phyloP scores from a whole-genome alignment of 2,113 vertebrate species.

The Podiceps cristatus region DNA sequence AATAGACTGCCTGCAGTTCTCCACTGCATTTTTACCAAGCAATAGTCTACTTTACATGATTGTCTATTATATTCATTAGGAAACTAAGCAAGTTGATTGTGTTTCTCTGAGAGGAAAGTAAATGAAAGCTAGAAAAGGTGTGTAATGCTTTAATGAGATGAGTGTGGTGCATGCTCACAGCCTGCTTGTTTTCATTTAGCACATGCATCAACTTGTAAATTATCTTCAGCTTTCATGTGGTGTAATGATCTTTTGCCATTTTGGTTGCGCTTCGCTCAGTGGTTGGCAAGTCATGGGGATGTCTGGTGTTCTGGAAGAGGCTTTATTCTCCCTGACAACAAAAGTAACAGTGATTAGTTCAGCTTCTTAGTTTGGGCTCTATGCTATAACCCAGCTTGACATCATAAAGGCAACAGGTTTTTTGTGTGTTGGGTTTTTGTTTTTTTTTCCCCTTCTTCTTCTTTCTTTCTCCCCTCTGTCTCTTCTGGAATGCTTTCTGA shows the following conservation, averaged over 20 bases:
- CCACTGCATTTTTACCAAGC: conserved; percentile 42
- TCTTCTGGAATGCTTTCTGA: conserved; percentile 61
- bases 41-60: conserved; percentile 78
- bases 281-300: conserved; percentile 16
- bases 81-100: conserved; percentile 79
- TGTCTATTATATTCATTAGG: conserved; percentile 85
- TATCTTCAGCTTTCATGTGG: conserved; percentile 38
- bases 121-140: conserved; percentile 62
- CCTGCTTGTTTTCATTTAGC: conserved; percentile 49
- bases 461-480: conserved; percentile 8
- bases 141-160: conserved; percentile 77
- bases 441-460: background rate
- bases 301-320: conserved; percentile 25
- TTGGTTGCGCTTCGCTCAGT: conserved; percentile 24
- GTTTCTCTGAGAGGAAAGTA: conserved; percentile 68
- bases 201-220: conserved; percentile 60
- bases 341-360: conserved; percentile 66
- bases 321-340: conserved; percentile 51
- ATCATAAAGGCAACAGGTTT: conserved; percentile 29
- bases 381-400: conserved; percentile 53
- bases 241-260: conserved; percentile 57
- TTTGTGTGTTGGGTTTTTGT: background rate
- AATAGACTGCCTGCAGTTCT: conserved; percentile 67
- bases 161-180: conserved; percentile 73
- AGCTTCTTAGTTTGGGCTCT: conserved; percentile 56